A percentile compares a stretch with the other conserved stretches of the same genome.
These are phyloP conservation scores for Penaeus indicus DNA, from an alignment of 1,140 invertebrate species.

Conservation along the genomic window DNA sequence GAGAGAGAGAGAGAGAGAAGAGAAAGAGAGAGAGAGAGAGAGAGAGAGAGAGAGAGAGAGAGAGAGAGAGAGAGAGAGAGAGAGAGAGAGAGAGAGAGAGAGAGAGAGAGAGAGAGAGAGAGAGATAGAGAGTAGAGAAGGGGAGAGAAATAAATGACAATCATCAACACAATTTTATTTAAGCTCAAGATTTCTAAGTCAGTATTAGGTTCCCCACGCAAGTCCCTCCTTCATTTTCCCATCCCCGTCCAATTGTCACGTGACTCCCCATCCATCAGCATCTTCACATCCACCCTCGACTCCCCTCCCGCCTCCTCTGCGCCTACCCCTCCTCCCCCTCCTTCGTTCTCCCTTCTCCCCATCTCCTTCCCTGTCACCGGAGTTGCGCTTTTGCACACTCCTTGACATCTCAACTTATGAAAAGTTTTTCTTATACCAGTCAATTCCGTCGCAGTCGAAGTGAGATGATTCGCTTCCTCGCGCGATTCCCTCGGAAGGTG, in stretches of 20 bases:
- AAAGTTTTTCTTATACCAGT: constrained; percentile 38
- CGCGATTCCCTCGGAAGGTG: background rate
- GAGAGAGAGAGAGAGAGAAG: too few relatives aligned
- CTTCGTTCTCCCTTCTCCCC: background rate
- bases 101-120: too few relatives aligned
- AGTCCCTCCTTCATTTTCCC: background rate
- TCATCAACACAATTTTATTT: background rate
- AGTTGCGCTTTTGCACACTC: background rate
- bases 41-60: too few relatives aligned
- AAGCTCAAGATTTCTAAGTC: background rate
- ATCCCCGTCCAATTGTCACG: too few relatives aligned
- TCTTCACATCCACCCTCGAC: too few relatives aligned
- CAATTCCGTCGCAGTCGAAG: constrained; percentile 52
- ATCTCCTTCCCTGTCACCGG: background rate
- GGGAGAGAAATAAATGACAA: background rate
- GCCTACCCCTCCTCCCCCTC: background rate
- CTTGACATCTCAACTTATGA: constrained; percentile 56
- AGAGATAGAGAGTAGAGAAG: too few relatives aligned
- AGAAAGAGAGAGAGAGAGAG: too few relatives aligned
- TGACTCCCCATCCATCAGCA: too few relatives aligned
- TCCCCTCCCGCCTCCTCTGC: background rate
- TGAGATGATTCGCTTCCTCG: constrained; percentile 36
- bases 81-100: too few relatives aligned
- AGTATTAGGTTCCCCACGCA: constrained; percentile 4
- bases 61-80: too few relatives aligned